Base-by-base conservation (phyloP, 2,888 invertebrate species). In the Phaedon cochleariae region DNA sequence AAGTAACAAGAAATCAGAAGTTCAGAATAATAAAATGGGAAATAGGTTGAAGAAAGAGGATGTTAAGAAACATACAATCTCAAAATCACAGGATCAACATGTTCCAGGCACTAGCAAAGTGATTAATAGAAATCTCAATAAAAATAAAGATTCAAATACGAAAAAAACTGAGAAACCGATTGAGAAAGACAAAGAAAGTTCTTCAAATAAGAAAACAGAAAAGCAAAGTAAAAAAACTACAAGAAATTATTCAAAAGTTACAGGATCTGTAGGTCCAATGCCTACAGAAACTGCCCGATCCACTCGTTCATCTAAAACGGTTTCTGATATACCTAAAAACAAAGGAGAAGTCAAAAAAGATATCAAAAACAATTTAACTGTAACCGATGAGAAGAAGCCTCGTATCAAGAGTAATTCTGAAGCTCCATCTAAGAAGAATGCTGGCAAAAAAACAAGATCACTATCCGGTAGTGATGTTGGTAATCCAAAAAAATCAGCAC, bases 281-380 rank as follows among this genome's bases (percentile, higher is more conserved):
- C 34, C 10, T 34, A 7, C 34, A 10, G 34, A 34, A 34, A 2
- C 10, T 29, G 18, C 55, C 18, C 12, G 26, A 60, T 63, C 46
- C 3, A 41, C 34, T 34, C 34, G 41, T 41, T 41, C 41, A 41
- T 41, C 41, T 41, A 41, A 15, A 41, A 41, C 41, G 2, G 10
- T 10, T 15, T 41, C 41, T 2, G 15, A 4, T 57, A 9, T 26
- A 22, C 34, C 29, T 26, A 53, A 51, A 34, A 9, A 12, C 15
- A 41, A 60, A 70, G 48, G 46, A 46, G 52, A 17, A 5, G 17
- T n/a, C 41, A 58, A 60, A 48, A 12, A 69, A 62, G 53, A 49
- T n/a, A n/a, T 34, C 7, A 9, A 59, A 64, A 63, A 62, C n/a
- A 62, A 26, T 26, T 20, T 20, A 37, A 21, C 12, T n/a, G 45